Base-by-base conservation (phyloP, 2,113 vertebrate species). In the Indri indri region DNA sequence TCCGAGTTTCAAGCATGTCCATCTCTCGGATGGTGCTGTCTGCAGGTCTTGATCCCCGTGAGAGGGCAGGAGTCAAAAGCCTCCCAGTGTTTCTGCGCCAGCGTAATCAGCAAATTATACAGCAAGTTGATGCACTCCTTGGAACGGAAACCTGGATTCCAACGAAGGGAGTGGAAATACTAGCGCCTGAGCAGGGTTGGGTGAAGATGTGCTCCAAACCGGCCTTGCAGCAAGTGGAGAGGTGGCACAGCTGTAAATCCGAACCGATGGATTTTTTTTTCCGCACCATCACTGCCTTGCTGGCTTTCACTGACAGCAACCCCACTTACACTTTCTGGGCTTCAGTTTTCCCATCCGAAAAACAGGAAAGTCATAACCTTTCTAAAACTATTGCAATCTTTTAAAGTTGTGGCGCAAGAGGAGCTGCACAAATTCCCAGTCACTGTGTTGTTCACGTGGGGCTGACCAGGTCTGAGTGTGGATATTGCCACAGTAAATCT, bases 251-350 rank as follows among this genome's bases (percentile, higher is more conserved):
- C 8, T 23, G 42, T 8, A 16, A 63, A 63, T 73, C 7, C n/a
- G 20, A 68, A 68, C 0, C 86, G 40, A 1, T 11, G 52, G 27
- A 20, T 57, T 68, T 65, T 76, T 52, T 23, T 27, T 47, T 61
- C 5, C 20, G 22, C 5, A 6, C 13, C 2, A 1, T 25, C 40
- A 14, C 16, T n/a, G 10, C 34, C 22, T 74, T 3, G 1, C 34
- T 88, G 50, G 17, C 13, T 65, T 87, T 94, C 42, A 8, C 37
- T 23, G 13, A 59, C 13, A 80, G 63, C 61, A 7, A 65, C 90
- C 90, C 50, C 65, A 68, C 18, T 47, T 52, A 23, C 3, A 18
- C 18, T 82, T 47, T 93, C 71, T 8, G 22, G 73, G 54, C 10
- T 34, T 82, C 52, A n/a, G 37, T 54, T 88, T 89, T 81, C 52